Percentiles rank a stretch among this genome's conserved stretches.
These are phyloP conservation scores for Suillia variegata DNA, from an alignment of 2,888 invertebrate genomes.

Conservation along the genomic window DNA sequence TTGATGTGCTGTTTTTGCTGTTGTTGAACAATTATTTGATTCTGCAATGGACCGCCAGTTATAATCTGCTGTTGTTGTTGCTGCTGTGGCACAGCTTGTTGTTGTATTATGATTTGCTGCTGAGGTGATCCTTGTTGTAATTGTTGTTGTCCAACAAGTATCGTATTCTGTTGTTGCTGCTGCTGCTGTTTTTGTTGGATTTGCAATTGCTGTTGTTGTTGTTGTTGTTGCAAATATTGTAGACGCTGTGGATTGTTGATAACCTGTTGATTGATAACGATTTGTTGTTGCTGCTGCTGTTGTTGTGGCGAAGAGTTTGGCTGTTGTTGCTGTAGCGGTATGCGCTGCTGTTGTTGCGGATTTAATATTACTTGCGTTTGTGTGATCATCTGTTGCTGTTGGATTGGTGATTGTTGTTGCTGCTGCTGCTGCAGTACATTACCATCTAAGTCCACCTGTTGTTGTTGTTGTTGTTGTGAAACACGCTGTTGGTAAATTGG, in stretches of 20 bases:
- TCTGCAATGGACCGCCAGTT: constrained; percentile 36
- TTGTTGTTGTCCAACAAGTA: constrained; percentile 35
- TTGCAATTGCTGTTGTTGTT: constrained; percentile 51
- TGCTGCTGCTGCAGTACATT: constrained; percentile 30
- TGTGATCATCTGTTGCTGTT: constrained; percentile 4
- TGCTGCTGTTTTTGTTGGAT: constrained; percentile 44
- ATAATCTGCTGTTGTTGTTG: constrained; percentile 47
- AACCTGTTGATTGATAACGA: constrained; percentile 58
- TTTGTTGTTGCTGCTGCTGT: too few relatives aligned
- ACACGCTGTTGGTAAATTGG: constrained; percentile 58
- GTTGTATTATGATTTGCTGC: constrained; percentile 57
- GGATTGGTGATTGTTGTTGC: constrained; percentile 48
- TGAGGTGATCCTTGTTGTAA: constrained; percentile 47
- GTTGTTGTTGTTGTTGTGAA: constrained; percentile 57
- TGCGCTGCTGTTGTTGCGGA: constrained; percentile 37
- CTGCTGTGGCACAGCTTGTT: constrained; percentile 65
- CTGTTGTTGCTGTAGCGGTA: constrained; percentile 58
- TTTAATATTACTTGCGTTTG: constrained; percentile 27
- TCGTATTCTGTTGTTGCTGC: constrained; percentile 38
- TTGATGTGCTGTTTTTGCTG: constrained; percentile 64
- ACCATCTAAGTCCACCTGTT: constrained; percentile 30
- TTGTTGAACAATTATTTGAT: constrained; percentile 60
- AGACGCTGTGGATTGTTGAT: constrained; percentile 56
- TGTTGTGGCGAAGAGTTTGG: constrained; percentile 39
- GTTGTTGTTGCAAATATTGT: constrained; percentile 54